These are phyloP conservation scores for Scaptomyza reducta DNA, from an alignment of 2,888 invertebrate species.

Conservation along the genomic window DNA sequence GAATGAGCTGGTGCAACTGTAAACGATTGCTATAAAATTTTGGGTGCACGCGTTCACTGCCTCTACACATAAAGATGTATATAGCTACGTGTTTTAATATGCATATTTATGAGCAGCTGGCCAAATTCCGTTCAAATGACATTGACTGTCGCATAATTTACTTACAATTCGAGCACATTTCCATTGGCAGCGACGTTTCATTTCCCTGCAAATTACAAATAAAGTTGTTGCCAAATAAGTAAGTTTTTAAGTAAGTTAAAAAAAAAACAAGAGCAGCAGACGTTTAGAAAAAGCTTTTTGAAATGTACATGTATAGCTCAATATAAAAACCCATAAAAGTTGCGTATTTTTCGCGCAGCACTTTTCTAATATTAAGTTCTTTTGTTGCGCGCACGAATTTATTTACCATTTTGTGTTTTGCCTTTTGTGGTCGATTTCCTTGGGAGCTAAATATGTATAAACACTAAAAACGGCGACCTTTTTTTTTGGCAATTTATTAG, in stretches of 20 bases:
- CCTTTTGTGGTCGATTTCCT: slow-evolving; percentile 44
- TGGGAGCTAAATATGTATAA: slow-evolving; percentile 47
- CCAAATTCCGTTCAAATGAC: slow-evolving; percentile 49
- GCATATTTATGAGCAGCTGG: slow-evolving; percentile 45
- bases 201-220: slow-evolving; percentile 55
- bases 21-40: slow-evolving; percentile 3
- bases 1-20: slow-evolving; percentile 1
- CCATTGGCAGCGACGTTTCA: slow-evolving; percentile 68
- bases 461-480: slow-evolving; percentile 31
- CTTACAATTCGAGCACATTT: slow-evolving; percentile 71
- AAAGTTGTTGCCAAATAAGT: slow-evolving; percentile 10
- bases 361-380: slow-evolving; percentile 15
- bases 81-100: slow-evolving; percentile 28
- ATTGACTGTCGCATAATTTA: slow-evolving; percentile 39
- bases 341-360: slow-evolving; percentile 39
- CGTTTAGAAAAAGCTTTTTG: slow-evolving; percentile 12
- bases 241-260: neutral
- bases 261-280: slow-evolving; percentile 4
- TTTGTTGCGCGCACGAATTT: slow-evolving; percentile 7
- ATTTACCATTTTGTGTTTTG: slow-evolving; percentile 56
- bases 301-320: slow-evolving; percentile 1
- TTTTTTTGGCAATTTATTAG: slow-evolving; percentile 46
- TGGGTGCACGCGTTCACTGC: slow-evolving; percentile 1
- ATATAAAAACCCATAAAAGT: slow-evolving; percentile 37
- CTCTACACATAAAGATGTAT: slow-evolving; percentile 7